Conservation (phyloP, 2,888 invertebrate species). For the Timema podura region DNA sequence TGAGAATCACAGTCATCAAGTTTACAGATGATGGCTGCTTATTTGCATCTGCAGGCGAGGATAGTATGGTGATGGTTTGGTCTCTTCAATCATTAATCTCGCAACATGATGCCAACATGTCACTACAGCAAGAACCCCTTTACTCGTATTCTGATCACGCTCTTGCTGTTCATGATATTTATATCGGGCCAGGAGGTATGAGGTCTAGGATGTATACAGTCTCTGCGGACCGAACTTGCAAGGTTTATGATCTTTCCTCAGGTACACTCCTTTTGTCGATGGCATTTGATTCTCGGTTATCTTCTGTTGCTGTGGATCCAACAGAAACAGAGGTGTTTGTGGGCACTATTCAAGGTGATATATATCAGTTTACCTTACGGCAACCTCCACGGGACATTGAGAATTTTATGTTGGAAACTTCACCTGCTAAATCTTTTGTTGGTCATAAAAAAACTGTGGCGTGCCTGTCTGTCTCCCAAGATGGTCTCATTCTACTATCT, state of each 20-base stretch:
- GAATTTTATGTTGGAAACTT: slow-evolving; percentile 56
- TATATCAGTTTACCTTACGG: slow-evolving; percentile 63
- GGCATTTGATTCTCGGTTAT: slow-evolving; percentile 66
- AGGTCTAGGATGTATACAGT: slow-evolving; percentile 69
- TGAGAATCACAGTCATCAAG: slow-evolving; percentile 67
- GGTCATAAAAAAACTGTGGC: slow-evolving; percentile 68
- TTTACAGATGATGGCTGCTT: slow-evolving; percentile 74
- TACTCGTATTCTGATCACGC: slow-evolving; percentile 77
- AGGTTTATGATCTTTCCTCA: slow-evolving; percentile 69
- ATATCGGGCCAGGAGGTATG: slow-evolving; percentile 65
- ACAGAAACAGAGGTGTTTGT: slow-evolving; percentile 69
- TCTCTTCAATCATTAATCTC: slow-evolving; percentile 56
- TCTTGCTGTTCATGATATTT: slow-evolving; percentile 72
- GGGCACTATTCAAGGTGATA: slow-evolving; percentile 67
- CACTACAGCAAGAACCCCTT: slow-evolving; percentile 56
- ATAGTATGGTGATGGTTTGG: slow-evolving; percentile 83
- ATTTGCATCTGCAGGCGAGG: slow-evolving; percentile 76
- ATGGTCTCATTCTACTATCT: slow-evolving; percentile 67
- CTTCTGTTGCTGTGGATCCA: slow-evolving; percentile 63
- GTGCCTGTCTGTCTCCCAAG: slow-evolving; percentile 66
- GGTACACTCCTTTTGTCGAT: slow-evolving; percentile 69
- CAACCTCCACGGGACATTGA: slow-evolving; percentile 64
- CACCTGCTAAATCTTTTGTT: slow-evolving; percentile 50
- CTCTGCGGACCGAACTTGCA: slow-evolving; percentile 78
- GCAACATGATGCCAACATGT: slow-evolving; percentile 30